Evolutionary conservation across 2,797 vertebrate genomes (phyloP).

Genomic region (Sebastes diaconus): DNA sequence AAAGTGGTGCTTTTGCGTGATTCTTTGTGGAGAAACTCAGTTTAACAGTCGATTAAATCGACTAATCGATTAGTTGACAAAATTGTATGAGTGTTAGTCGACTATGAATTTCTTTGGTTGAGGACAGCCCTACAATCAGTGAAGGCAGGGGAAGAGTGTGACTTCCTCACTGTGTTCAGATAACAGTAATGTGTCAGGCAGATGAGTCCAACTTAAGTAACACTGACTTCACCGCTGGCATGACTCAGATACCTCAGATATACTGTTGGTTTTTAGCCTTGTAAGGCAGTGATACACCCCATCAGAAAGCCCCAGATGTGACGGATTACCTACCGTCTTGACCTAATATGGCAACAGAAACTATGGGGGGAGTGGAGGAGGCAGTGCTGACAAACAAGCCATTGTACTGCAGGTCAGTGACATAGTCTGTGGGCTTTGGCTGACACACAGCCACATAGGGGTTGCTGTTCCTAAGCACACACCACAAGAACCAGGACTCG

Average conservation of each 20-base stretch:
- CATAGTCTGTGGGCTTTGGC: conserved; percentile 27
- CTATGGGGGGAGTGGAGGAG: background rate
- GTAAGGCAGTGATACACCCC: background rate
- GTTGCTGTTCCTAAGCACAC: background rate
- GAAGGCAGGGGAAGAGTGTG: background rate
- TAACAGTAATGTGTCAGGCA: background rate
- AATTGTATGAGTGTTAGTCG: too few relatives aligned
- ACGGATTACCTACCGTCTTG: conserved; percentile 6
- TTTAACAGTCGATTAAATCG: too few relatives aligned
- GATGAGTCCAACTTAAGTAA: background rate
- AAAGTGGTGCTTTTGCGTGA: too few relatives aligned
- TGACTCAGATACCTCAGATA: background rate
- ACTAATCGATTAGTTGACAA: too few relatives aligned
- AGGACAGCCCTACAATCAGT: background rate
- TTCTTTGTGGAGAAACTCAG: too few relatives aligned
- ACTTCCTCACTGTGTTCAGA: background rate
- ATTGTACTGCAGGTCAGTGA: conserved; percentile 53
- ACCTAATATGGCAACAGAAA: conserved; percentile 40
- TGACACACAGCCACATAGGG: conserved; percentile 5
- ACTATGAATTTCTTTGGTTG: too few relatives aligned
- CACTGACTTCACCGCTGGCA: background rate
- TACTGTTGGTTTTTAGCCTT: background rate
- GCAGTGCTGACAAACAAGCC: conserved; percentile 25
- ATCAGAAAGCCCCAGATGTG: background rate
- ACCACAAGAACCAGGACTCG: background rate